A percentile compares a stretch with the other conserved stretches of the same genome.
Evolutionary conservation across 2,113 vertebrate species (phyloP).

Genomic region (Notothenia rossii): DNA sequence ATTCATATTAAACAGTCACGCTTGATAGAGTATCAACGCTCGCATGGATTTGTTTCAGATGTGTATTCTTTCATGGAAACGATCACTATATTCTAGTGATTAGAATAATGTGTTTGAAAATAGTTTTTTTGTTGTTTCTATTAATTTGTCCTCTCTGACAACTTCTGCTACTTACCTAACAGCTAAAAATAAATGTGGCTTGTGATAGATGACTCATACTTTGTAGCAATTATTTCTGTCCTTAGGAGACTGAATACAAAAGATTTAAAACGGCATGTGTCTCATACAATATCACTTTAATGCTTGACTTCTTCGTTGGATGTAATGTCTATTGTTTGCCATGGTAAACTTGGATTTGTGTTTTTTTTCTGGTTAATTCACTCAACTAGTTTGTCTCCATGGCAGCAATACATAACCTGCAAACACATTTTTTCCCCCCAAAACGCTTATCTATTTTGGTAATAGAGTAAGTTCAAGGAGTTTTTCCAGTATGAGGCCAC

Average conservation of each 20-base stretch:
- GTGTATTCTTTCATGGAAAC: not conserved
- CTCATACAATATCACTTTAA: not conserved
- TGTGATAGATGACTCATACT: constrained; percentile 2
- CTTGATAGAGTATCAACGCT: constrained; percentile 7
- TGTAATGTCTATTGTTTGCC: not conserved
- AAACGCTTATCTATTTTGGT: constrained; percentile 50
- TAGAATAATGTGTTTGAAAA: no score
- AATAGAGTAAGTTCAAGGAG: constrained; percentile 49
- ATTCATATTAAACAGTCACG: constrained; percentile 48
- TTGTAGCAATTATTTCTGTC: not conserved
- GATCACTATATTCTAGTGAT: no score
- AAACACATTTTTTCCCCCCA: constrained; percentile 16
- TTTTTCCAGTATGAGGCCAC: constrained; percentile 34
- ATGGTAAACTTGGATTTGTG: not conserved
- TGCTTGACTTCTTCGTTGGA: not conserved
- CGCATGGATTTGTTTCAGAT: constrained; percentile 1
- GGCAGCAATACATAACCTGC: constrained; percentile 40
- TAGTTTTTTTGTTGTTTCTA: not conserved
- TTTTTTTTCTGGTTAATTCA: constrained; percentile 16
- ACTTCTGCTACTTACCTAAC: not conserved
- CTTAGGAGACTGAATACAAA: not conserved
- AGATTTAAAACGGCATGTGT: not conserved
- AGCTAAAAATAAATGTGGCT: constrained; percentile 5
- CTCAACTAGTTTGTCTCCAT: constrained; percentile 45
- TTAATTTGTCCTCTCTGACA: not conserved